Percentiles rank a stretch among this genome's conserved stretches.
These are phyloP conservation scores for Thermophis baileyi DNA, from an alignment of 2,113 vertebrate genomes.

Conservation along the genomic window DNA sequence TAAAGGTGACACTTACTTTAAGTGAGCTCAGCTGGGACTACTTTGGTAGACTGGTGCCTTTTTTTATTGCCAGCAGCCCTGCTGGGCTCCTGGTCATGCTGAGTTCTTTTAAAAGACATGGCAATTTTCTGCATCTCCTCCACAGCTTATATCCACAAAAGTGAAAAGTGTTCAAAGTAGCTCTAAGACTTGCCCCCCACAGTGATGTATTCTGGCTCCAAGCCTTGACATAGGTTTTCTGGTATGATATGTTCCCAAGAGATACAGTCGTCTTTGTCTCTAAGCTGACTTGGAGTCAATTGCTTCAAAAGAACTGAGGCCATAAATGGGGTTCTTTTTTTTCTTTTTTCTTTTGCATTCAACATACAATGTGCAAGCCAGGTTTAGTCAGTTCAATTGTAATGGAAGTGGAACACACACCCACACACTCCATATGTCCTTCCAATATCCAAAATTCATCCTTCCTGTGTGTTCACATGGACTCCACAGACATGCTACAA, in stretches of 20 bases:
- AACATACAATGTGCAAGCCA: not conserved
- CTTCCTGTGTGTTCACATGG: not conserved
- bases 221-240: not conserved
- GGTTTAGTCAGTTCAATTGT: not conserved
- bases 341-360: not conserved
- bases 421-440: not conserved
- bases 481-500: not conserved
- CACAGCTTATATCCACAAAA: constrained; percentile 5
- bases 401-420: not conserved
- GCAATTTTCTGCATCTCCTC: constrained; percentile 1
- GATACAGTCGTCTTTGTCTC: not conserved
- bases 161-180: constrained; percentile 14
- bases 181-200: not conserved
- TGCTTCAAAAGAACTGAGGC: not conserved
- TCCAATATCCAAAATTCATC: too few relatives aligned
- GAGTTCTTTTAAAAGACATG: not conserved
- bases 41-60: not conserved
- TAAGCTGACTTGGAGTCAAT: not conserved
- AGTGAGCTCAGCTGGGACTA: constrained; percentile 7
- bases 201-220: not conserved
- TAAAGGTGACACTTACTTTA: constrained; percentile 17
- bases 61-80: constrained; percentile 6
- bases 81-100: constrained; percentile 8
- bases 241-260: not conserved
- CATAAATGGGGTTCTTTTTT: not conserved